Conservation (phyloP, 2,888 invertebrate species). For the Agapetus fuscipes region DNA sequence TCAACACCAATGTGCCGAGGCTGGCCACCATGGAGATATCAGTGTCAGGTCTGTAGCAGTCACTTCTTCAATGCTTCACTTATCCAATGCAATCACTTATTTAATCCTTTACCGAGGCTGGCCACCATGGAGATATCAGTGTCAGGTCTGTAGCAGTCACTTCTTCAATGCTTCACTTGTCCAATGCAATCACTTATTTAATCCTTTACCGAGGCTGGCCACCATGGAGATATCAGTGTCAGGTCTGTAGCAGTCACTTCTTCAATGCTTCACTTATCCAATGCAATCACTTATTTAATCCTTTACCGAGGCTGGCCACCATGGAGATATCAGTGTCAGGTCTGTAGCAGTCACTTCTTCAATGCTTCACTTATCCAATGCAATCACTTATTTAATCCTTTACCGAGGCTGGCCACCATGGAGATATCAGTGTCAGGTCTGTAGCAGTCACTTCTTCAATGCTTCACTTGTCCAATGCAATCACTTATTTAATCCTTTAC, state of each 20-base stretch:
- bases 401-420: slow-evolving; percentile 88
- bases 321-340: slow-evolving; percentile 89
- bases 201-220: slow-evolving; percentile 85
- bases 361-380: not conserved
- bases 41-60: slow-evolving; percentile 57
- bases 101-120: too few relatives aligned
- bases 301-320: slow-evolving; percentile 83
- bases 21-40: slow-evolving; percentile 89
- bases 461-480: too few relatives aligned
- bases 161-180: not conserved
- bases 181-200: too few relatives aligned
- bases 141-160: slow-evolving; percentile 48
- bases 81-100: not conserved
- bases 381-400: too few relatives aligned
- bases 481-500: slow-evolving; percentile 31
- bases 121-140: slow-evolving; percentile 93
- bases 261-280: not conserved
- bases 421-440: slow-evolving; percentile 80
- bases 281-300: too few relatives aligned
- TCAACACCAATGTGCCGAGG: slow-evolving; percentile 93
- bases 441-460: too few relatives aligned
- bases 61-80: too few relatives aligned
- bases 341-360: too few relatives aligned
- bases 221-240: slow-evolving; percentile 90
- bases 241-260: slow-evolving; percentile 43